Evolutionary conservation across 2,113 vertebrate species (phyloP), one percentile per base, ranked within the genome.

Genomic region (Dendrocopos noguchii): DNA sequence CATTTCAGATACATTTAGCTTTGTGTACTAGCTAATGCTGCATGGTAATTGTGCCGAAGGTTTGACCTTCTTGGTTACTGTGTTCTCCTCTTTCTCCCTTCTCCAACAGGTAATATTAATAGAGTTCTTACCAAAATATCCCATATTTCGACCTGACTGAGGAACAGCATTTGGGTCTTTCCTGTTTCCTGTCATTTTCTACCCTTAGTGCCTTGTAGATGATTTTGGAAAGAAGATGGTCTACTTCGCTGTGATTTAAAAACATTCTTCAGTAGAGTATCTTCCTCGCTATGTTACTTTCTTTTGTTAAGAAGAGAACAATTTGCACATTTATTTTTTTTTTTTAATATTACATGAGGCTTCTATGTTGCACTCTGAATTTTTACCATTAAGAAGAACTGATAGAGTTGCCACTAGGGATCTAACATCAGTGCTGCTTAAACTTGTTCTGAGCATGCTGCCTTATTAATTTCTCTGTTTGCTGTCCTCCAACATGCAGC

Each of bases 81-180:
- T 97, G 67, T 96, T 96, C 46, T 96, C 17, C 96, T 66, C 94
- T 96, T 56, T 94, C 79, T 82, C 84, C 90, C 95, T 97, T 95
- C 91, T 96, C 97, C 97, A 96, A 61, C 95, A 99, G 99, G 99
- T 99, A 96, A 99, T 99, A 98, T 98, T 99, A 98, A 99, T 99
- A 99, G 99, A 99, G 98, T 99, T 99, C 98, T 97, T 99, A 98
- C 99, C 98, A 97, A 99, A 99, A 98, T 99, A 99, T 96, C 99
- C 99, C 95, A 99, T 99, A 98, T 99, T 99, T 95, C 98, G 99
- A 98, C 99, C 99, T 56, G 99, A 99, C 98, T 99, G 98, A 99
- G 97, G 97, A 98, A 92, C 97, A 97, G 52, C 95, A 76, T 96
- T 90, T 92, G 91, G 90, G 90, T 97, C 96, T 98, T 93, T 97